Base-by-base conservation (phyloP, 2,888 invertebrate species). In the Dasypogon diadema region DNA sequence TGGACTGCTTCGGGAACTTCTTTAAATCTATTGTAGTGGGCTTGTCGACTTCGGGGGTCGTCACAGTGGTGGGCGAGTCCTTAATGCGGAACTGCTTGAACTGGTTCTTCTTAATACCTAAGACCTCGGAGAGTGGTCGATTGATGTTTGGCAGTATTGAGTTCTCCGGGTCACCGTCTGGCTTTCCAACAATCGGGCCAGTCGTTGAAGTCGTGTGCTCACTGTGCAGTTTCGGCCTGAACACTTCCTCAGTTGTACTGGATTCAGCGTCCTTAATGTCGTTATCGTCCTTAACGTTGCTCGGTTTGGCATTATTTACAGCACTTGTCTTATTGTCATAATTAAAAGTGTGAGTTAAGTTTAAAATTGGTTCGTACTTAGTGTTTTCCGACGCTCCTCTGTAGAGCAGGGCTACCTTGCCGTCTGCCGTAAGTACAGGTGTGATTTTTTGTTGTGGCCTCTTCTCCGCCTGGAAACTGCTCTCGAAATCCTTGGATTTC, bases 381-480 rank as follows among this genome's bases (percentile, higher is more conserved):
- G 85, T 83, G 79, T 83, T 85, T 81, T 85, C 85, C 78, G 86
- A 85, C 81, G 85, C 85, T 79, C 86, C 87, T 76, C 86, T 85
- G 80, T 86, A 86, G 80, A 87, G 84, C 81, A 87, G 83, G 78
- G 87, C 87, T 82, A 87, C 86, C 83, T 87, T 87, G 81, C 87
- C 87, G 84, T 87, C 87, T 80, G 87, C 83, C 78, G 87, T 87
- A 81, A 87, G 82, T 75, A 87, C 87, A 42, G 87, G 87, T 78
- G 87, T 86, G 78, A 87, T 87, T 83, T 87, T 87, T 63, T 85
- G 84, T 21, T 70, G 70, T 18, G 70, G 54, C 16, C 48, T 54
- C 8, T 18, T 70, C 37, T 30, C 75, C 46, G 12, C 75, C n/a
- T 74, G 68, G 8, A 30, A 48, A 22, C 34, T 68, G 37, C 54